These are phyloP conservation scores for Tautogolabrus adspersus DNA, from an alignment of 2,113 vertebrate species.

Conservation along the genomic window DNA sequence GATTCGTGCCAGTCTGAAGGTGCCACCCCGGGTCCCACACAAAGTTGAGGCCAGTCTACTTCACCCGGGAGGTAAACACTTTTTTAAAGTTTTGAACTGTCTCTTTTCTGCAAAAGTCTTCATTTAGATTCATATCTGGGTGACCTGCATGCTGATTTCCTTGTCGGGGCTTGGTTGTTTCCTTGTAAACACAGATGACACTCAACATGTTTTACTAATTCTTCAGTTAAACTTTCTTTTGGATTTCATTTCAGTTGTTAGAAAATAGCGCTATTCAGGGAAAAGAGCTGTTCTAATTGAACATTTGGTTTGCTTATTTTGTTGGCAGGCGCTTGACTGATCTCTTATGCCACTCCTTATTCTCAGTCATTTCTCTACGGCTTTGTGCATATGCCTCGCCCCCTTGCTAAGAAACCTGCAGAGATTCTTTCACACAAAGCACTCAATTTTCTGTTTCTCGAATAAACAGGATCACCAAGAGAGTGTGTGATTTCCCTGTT, in stretches of 20 bases:
- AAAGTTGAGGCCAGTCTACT: conserved; percentile 95
- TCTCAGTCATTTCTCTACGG: conserved; percentile 30
- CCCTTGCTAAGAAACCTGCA: background rate
- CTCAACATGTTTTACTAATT: background rate
- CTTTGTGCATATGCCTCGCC: conserved; percentile 25
- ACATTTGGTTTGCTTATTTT: conserved; percentile 18
- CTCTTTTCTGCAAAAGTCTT: background rate
- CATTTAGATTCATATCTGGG: background rate
- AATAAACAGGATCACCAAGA: conserved; percentile 8
- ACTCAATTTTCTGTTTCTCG: conserved; percentile 4
- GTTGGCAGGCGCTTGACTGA: conserved; percentile 9
- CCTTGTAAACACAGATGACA: background rate
- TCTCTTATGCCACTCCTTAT: conserved; percentile 33
- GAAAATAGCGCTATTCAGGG: background rate
- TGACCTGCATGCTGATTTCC: background rate
- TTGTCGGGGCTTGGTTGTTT: background rate
- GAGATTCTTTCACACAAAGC: conserved; percentile 21
- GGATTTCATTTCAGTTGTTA: background rate
- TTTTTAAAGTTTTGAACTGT: background rate
- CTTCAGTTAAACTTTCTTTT: background rate
- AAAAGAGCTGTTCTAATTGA: background rate
- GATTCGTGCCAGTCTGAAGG: conserved; percentile 93
- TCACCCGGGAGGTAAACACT: conserved; percentile 87
- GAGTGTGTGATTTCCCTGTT: background rate
- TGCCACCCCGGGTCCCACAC: conserved; percentile 94